A percentile compares a stretch with the other conserved stretches of the same genome.
Evolutionary conservation across 1,140 invertebrate genomes (phyloP).

Genomic region (Anagrus nilaparvatae): DNA sequence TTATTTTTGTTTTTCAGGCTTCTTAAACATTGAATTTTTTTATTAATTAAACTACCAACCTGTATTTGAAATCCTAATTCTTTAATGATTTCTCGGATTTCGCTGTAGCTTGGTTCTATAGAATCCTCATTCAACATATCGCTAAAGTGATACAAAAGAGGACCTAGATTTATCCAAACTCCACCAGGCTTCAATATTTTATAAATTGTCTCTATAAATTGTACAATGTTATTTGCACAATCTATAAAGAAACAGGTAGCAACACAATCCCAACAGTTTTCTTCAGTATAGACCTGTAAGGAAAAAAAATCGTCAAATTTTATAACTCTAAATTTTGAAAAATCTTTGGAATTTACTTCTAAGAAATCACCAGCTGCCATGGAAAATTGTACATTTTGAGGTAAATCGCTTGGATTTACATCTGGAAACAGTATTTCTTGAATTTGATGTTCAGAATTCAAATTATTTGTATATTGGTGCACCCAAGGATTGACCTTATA

Average conservation of each 20-base stretch:
- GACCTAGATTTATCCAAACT: conserved; percentile 84
- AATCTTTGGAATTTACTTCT: conserved; percentile 53
- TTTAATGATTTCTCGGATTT: conserved; percentile 70
- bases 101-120: conserved; percentile 88
- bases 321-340: neutral
- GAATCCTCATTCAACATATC: conserved; percentile 82
- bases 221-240: conserved; percentile 91
- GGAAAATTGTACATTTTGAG: conserved; percentile 66
- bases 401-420: conserved; percentile 63
- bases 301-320: conserved; percentile 7
- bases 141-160: conserved; percentile 89
- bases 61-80: conserved; percentile 80
- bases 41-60: conserved; percentile 43
- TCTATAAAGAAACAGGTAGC: conserved; percentile 98
- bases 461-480: conserved; percentile 86
- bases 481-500: conserved; percentile 85
- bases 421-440: conserved; percentile 79
- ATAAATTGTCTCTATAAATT: conserved; percentile 91
- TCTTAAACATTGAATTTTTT: neutral
- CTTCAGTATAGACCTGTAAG: conserved; percentile 59
- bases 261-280: conserved; percentile 81
- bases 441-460: conserved; percentile 71
- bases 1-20: neutral
- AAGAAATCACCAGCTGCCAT: conserved; percentile 94
- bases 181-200: conserved; percentile 83